Evolutionary conservation across 1,140 invertebrate genomes (phyloP).

Genomic region (Nautilus pompilius): DNA sequence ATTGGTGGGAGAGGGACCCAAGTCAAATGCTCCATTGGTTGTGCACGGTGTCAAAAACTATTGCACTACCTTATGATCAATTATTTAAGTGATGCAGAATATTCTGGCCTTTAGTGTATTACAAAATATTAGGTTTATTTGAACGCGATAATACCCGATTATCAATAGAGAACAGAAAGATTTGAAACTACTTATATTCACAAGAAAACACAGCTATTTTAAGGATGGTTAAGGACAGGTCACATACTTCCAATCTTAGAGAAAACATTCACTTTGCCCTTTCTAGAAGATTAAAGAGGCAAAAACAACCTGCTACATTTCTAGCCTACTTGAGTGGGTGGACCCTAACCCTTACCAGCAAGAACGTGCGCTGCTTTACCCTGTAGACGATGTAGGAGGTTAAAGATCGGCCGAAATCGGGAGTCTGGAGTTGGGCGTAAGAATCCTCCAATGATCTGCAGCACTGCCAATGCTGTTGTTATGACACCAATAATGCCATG

Average conservation of each 20-base stretch:
- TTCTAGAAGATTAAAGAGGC: not conserved
- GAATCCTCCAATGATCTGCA: constrained; percentile 81
- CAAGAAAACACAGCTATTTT: not conserved
- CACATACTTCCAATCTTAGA: not conserved
- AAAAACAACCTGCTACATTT: not conserved
- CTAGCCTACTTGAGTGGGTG: too few species aligned
- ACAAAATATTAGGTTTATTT: too few species aligned
- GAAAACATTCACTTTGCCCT: not conserved
- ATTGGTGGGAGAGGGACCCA: too few species aligned
- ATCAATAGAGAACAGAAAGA: not conserved
- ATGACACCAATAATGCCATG: constrained; percentile 74
- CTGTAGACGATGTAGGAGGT: constrained; percentile 86
- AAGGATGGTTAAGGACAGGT: not conserved
- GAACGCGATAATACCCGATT: too few species aligned
- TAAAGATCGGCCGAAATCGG: constrained; percentile 76
- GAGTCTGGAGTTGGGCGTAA: constrained; percentile 80
- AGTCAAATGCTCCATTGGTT: not conserved
- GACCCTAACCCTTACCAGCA: constrained; percentile 70
- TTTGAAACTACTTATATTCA: not conserved
- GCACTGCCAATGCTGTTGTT: constrained; percentile 55
- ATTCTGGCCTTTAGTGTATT: too few species aligned
- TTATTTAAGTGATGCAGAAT: not conserved
- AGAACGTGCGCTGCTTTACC: constrained; percentile 86
- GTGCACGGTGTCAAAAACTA: not conserved
- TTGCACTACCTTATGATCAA: not conserved